Conservation (phyloP, 1,140 invertebrate genomes). For the Apis cerana region DNA sequence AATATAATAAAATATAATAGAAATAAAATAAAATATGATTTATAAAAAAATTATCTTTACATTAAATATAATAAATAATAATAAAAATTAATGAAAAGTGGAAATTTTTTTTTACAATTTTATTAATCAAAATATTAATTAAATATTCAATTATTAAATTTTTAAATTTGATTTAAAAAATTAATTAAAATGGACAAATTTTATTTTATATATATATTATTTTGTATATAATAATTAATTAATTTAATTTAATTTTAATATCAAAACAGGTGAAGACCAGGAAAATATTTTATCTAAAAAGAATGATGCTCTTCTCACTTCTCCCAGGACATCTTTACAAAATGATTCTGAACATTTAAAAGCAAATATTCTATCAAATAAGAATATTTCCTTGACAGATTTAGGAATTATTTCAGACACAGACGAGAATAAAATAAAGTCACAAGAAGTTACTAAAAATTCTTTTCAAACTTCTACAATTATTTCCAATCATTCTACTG, state of each 20-base stretch:
- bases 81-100: too few species aligned
- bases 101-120: too few species aligned
- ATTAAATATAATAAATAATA: too few species aligned
- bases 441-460: neutral
- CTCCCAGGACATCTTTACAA: neutral
- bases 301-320: neutral
- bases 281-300: neutral
- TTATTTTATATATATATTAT: too few species aligned
- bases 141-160: too few species aligned
- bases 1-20: too few species aligned
- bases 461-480: neutral
- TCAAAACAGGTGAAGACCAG: slow-evolving; percentile 10
- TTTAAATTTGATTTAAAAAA: too few species aligned
- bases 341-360: neutral
- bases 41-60: too few species aligned
- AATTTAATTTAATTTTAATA: neutral
- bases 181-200: too few species aligned
- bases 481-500: neutral
- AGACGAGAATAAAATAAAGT: neutral
- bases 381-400: too few species aligned
- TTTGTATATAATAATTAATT: neutral
- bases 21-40: too few species aligned
- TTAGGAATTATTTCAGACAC: neutral
- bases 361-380: neutral
- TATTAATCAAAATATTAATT: too few species aligned